Evolutionary conservation across 1,140 invertebrate genomes (phyloP), one percentile per base, ranked within the genome.

Genomic region (Sarcophaga peregrina): DNA sequence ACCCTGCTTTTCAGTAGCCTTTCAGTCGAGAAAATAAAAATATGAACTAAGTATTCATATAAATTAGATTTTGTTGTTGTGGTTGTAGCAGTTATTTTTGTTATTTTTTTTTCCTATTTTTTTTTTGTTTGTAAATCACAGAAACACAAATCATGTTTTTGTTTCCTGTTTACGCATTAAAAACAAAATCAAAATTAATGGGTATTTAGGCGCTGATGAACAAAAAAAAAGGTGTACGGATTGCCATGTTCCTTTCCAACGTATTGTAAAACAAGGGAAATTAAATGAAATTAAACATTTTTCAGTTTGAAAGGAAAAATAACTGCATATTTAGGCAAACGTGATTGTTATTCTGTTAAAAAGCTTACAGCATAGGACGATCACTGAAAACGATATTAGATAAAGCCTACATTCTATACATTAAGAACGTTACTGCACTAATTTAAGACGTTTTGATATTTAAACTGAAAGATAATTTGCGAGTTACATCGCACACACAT

Each of bases 101-200:
- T 58, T 5, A 2, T 58, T n/a, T 15, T 58, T 58, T 15, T 58
- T 58, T 10, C 10, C 13, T 6, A 13, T 13, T 11, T 58, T 58
- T 68, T 68, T 68, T 68, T 25, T 68, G 20, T 20, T 68, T 25
- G 17, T n/a, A 50, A 76, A 48, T 17, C 46, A 76, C 46, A 50
- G 37, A 48, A 78, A 78, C 47, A 78, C 47, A 78, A 78, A 52
- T 78, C 75, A 78, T 78, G 75, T 76, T 76, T 46, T 76, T 46
- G 45, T 50, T 76, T 76, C 47, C 74, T 48, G 74, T 76, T 76
- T 76, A 76, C 45, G n/a, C 47, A 76, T 76, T 76, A 48, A 47
- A 48, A 76, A 68, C 62, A 68, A 76, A 47, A 76, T 76, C n/a
- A 76, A 76, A 76, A 76, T 76, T 76, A 76, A 76, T 68, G 62